phyloP scores from a whole-genome alignment of 1,140 invertebrate genomes.

The Drosophila murphyi region DNA sequence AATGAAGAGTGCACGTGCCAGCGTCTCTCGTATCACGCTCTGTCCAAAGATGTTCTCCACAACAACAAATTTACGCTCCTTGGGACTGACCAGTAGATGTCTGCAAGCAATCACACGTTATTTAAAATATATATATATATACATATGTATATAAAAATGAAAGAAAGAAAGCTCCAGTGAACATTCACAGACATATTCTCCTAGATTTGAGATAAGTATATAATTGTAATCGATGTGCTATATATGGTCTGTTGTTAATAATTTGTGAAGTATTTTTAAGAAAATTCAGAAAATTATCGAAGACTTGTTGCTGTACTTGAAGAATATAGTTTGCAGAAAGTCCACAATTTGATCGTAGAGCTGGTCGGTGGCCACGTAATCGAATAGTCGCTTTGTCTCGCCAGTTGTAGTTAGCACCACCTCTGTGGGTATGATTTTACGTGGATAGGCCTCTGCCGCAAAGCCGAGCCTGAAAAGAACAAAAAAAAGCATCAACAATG shows the following conservation, averaged over 20 bases:
- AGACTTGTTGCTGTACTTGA: slow-evolving; percentile 87
- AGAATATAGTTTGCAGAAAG: slow-evolving; percentile 95
- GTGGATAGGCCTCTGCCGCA: slow-evolving; percentile 93
- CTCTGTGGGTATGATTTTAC: slow-evolving; percentile 93
- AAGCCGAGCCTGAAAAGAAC: slow-evolving; percentile 92
- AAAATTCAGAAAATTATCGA: too few species aligned
- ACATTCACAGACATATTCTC: too few species aligned
- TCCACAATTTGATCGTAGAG: slow-evolving; percentile 94
- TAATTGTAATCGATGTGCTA: too few species aligned
- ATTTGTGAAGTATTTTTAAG: too few species aligned
- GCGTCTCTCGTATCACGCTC: slow-evolving; percentile 91
- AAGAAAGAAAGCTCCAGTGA: neutral
- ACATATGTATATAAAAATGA: neutral
- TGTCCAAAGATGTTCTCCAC: slow-evolving; percentile 95
- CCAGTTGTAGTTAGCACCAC: slow-evolving; percentile 89
- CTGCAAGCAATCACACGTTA: slow-evolving; percentile 85
- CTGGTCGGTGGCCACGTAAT: slow-evolving; percentile 90
- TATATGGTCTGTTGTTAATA: too few species aligned
- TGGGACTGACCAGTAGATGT: slow-evolving; percentile 95
- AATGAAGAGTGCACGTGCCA: slow-evolving; percentile 95
- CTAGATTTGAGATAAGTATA: too few species aligned
- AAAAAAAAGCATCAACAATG: slow-evolving; percentile 39
- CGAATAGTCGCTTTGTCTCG: slow-evolving; percentile 88
- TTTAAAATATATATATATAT: too few species aligned
- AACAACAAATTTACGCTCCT: slow-evolving; percentile 95